Base-by-base conservation (phyloP, 1,140 invertebrate species). In the Druon quercuslanigerum region DNA sequence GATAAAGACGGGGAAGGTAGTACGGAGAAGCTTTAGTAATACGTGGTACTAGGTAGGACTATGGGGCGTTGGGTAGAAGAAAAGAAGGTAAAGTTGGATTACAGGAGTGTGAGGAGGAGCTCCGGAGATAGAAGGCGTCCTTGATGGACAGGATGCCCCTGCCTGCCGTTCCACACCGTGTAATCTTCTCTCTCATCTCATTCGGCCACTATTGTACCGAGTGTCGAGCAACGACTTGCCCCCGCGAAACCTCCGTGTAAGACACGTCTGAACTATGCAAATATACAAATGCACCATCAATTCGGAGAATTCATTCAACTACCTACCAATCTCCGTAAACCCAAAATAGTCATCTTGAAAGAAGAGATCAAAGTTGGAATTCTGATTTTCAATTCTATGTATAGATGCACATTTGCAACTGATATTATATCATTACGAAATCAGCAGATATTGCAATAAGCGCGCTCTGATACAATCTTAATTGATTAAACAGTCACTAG, bases 81-180 rank as follows among this genome's bases (percentile, higher is more conserved):
- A 74, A 66, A 57, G 70, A 54, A 71, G 51, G 80, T 79, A 80
- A 82, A 82, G 81, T 80, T 86, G 82, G 79, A 81, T 83, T 83
- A 79, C 77, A 75, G 80, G 75, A 79, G 86, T 79, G 79, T 70
- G 79, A 84, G 80, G 84, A 84, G 86, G 83, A 83, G 82, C 81
- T 79, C 76, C 77, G 20, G 77, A 81, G 82, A 86, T 87, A 85
- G 87, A 88, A 86, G 85, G 84, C 86, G 87, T 87, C 86, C 87
- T 87, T 87, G 87, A 88, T 86, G 84, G 86, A 88, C 86, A 87
- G 87, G 87, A 87, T 87, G 87, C 86, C 82, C 85, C 87, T 86
- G 85, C 83, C 85, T 80, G 84, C 75, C 82, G 87, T 79, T 78
- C 81, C 82, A 79, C 83, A 84, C 84, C 82, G 83, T 88, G 82